phyloP scores from a whole-genome alignment of 2,113 vertebrate genomes.

The Mohoua ochrocephala region DNA sequence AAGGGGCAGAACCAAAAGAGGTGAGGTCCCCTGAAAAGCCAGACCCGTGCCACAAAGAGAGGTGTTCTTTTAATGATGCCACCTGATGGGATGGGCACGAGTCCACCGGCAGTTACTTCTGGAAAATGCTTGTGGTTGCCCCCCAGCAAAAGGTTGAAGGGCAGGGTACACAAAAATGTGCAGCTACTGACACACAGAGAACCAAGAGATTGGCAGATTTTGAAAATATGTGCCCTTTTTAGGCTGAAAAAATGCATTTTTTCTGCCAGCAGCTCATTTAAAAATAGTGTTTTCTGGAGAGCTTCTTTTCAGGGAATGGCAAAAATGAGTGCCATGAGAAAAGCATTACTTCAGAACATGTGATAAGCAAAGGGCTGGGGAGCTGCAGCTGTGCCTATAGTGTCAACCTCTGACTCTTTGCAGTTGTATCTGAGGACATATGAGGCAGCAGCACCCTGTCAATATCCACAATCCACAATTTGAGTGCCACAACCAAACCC shows the following conservation, averaged over 20 bases:
- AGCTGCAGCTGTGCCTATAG: background rate
- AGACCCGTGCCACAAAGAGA: background rate
- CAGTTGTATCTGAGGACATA: background rate
- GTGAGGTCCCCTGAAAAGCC: background rate
- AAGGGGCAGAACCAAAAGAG: background rate
- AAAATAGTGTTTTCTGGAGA: background rate
- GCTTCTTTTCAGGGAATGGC: background rate
- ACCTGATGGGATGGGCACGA: rapidly evolving
- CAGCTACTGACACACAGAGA: background rate
- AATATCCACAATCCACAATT: background rate
- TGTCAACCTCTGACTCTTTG: background rate
- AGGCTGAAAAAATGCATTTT: background rate
- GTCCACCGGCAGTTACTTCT: background rate
- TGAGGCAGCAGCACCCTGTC: background rate
- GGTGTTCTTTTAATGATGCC: background rate
- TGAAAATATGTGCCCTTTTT: background rate
- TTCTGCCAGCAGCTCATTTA: background rate
- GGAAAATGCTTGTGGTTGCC: background rate
- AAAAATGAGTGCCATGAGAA: background rate
- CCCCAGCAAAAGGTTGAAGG: background rate
- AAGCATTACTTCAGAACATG: background rate
- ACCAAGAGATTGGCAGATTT: background rate
- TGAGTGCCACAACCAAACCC: background rate
- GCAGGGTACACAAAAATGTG: background rate
- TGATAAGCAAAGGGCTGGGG: background rate